Evolutionary conservation across 2,888 invertebrate genomes (phyloP).

Genomic region (Pilophorus perplexus): DNA sequence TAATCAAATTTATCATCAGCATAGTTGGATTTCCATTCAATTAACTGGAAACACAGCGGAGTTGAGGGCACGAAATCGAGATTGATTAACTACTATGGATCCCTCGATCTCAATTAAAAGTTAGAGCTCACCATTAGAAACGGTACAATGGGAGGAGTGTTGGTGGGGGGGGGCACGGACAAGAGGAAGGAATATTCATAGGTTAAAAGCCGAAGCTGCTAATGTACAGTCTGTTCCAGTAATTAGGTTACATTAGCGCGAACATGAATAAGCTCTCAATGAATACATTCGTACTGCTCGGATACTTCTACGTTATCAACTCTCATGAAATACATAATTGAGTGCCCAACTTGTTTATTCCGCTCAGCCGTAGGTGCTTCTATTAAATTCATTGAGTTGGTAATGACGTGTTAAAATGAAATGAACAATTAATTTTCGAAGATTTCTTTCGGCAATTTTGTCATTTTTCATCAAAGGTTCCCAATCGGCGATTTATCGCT

Average conservation of each 20-base stretch:
- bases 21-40: no score
- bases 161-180: slow-evolving; percentile 1
- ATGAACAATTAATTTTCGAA: no score
- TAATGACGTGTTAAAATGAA: no score
- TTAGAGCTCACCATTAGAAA: slow-evolving; percentile 32
- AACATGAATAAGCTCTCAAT: slow-evolving; percentile 39
- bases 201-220: slow-evolving; percentile 41
- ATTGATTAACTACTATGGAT: slow-evolving; percentile 35
- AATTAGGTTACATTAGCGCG: slow-evolving; percentile 34
- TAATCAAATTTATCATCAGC: no score
- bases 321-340: slow-evolving; percentile 9
- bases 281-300: slow-evolving; percentile 33
- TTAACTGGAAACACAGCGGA: background rate
- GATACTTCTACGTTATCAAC: slow-evolving; percentile 22
- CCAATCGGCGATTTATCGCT: no score
- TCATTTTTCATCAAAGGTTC: no score
- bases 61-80: slow-evolving; percentile 19
- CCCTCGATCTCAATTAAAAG: slow-evolving; percentile 37
- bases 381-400: no score
- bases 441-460: no score
- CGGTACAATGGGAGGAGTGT: background rate
- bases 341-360: no score
- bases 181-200: slow-evolving; percentile 34
- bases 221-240: slow-evolving; percentile 39
- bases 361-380: no score